Base-by-base conservation (phyloP, 2,797 vertebrate species). In the Coregonus suidteri region DNA sequence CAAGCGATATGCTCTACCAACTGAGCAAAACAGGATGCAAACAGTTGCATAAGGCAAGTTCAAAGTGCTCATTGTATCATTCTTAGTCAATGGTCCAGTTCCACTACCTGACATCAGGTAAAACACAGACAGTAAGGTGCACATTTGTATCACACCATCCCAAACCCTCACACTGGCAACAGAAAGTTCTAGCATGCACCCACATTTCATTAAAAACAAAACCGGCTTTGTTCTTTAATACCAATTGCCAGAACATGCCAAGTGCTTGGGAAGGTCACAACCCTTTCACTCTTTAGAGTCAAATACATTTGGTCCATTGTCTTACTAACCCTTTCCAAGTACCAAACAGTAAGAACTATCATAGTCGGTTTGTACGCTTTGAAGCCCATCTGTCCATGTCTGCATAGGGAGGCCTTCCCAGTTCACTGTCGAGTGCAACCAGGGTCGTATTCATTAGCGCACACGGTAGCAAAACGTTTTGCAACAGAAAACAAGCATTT, bases 1-100 rank as follows among this genome's bases (percentile, higher is more conserved):
- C 41, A 47, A 47, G 41, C 9, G 9, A 7, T 9, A 47, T 47
- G 41, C 9, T 0, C 37, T 37, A 37, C 9, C 41, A 47, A 47
- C 6, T 9, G 67, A 15, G 51, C 66, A 72, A 75, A 77, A 47
- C 95, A 95, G 82, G 90, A 91, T 25, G 25, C 25, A 25, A 25
- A 25, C 25, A 25, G 25, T 25, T 81, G 80, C 94, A 93, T 91
- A 89, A 88, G 95, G 94, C 93, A 94, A 90, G 89, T 92, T 94
- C 92, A 97, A 97, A 97, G 96, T 97, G 96, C 96, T 96, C 92
- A 95, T 93, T 95, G 92, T 90, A 91, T 91, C 83, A 47, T 47
- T 47, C 41, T 2, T 47, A 84, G 81, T 89, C 82, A 93, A 90
- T 94, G 94, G 80, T 81, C 73, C 91, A 90, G 67, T 74, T 87